Conservation (phyloP, 2,888 invertebrate species). For the Eristalinus sepulchralis region DNA sequence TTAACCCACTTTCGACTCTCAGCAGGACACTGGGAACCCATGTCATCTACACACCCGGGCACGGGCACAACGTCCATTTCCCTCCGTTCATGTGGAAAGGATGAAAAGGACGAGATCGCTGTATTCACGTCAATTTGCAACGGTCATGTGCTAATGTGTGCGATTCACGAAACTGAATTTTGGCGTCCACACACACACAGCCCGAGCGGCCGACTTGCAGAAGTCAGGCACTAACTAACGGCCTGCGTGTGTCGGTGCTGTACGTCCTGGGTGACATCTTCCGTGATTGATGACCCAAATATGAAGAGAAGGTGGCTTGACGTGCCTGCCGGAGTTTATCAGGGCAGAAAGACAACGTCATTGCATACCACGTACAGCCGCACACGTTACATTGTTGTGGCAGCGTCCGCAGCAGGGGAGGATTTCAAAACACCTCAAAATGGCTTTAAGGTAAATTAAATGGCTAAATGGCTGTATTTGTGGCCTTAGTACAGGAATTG, state of each 20-base stretch:
- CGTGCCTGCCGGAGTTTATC: slow-evolving; percentile 51
- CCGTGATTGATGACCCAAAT: slow-evolving; percentile 60
- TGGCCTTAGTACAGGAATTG: neutral
- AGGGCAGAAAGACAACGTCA: slow-evolving; percentile 33
- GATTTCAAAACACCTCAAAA: slow-evolving; percentile 26
- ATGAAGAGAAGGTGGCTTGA: slow-evolving; percentile 33
- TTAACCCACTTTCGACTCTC: slow-evolving; percentile 25
- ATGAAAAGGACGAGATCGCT: neutral
- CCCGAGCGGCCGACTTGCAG: neutral
- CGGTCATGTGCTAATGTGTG: slow-evolving; percentile 2
- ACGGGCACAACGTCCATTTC: too few species aligned
- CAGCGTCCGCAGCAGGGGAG: slow-evolving; percentile 21
- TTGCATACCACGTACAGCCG: neutral
- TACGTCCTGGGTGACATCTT: slow-evolving; percentile 49
- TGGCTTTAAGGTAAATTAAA: slow-evolving; percentile 53
- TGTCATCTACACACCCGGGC: neutral
- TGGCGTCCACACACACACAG: neutral
- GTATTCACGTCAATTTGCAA: too few species aligned
- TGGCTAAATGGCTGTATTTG: slow-evolving; percentile 48
- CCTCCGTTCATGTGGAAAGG: neutral
- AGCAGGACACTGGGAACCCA: slow-evolving; percentile 15
- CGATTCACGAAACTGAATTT: slow-evolving; percentile 16
- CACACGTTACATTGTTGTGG: neutral
- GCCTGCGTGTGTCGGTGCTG: slow-evolving; percentile 10
- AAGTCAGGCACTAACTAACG: slow-evolving; percentile 16